phyloP scores from a whole-genome alignment of 2,113 vertebrate species.

The Dipodomys merriami region DNA sequence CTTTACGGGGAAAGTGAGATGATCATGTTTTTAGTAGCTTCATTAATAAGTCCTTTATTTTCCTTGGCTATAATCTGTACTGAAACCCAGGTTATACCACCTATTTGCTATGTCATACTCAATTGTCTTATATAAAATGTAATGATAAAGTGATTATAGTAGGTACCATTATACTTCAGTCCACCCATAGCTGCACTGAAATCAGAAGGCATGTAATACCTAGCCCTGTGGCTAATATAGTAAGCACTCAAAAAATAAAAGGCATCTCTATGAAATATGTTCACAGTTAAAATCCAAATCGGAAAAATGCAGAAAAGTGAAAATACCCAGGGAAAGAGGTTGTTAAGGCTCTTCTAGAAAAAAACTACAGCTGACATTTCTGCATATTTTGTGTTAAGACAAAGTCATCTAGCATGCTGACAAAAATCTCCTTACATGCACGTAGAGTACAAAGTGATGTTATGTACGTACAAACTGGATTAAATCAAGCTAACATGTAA shows the following conservation, averaged over 20 bases:
- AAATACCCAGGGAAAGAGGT: neutral
- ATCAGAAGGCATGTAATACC: neutral
- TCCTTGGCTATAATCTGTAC: neutral
- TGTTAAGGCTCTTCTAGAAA: neutral
- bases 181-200: neutral
- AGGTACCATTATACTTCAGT: neutral
- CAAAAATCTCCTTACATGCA: too few species aligned
- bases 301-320: constrained; percentile 18
- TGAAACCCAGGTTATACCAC: constrained; percentile 20
- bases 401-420: constrained; percentile 2
- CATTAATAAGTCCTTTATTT: neutral
- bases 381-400: constrained; percentile 41
- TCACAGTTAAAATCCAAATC: constrained; percentile 15
- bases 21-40: neutral
- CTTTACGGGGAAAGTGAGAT: neutral
- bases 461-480: neutral
- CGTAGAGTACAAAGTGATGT: neutral
- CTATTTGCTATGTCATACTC: neutral
- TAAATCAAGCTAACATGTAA: neutral
- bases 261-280: neutral
- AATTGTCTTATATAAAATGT: constrained; percentile 22
- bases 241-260: neutral
- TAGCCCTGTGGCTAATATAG: neutral
- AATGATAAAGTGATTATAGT: neutral
- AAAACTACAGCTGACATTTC: constrained; percentile 22